Base-by-base conservation (phyloP, 1,140 invertebrate genomes). In the Phymastichus coffea region DNA sequence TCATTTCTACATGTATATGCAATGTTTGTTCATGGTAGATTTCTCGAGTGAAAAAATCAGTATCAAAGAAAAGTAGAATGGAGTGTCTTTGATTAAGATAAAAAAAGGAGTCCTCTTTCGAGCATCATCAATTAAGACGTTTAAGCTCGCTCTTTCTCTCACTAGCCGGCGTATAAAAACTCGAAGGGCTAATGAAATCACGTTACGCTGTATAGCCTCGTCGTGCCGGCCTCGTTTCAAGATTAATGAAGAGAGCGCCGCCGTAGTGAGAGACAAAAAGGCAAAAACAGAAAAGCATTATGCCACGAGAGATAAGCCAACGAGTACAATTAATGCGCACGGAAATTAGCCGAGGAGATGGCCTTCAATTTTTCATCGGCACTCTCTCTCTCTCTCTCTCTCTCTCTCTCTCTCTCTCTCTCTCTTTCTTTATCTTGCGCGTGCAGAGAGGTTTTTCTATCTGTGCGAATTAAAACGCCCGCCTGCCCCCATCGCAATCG, bases 381-480 rank as follows among this genome's bases (percentile, higher is more conserved):
- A 68, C 54, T 49, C 40, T 57, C 58, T n/a, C n/a, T n/a, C n/a
- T n/a, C n/a, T n/a, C n/a, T n/a, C n/a, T n/a, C n/a, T n/a, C n/a
- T n/a, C n/a, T n/a, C n/a, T n/a, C 33, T n/a, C 33, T 47, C 28
- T 30, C 23, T 10, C 51, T 10, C 23, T 14, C 12, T 37, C 33
- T n/a, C 22, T 19, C 7, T 26, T 6, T 17, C 3, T n/a, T n/a
- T n/a, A n/a, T n/a, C 2, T n/a, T 30, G 2, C 6, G 3, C 52
- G 2, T 12, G 41, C 17, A 22, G 20, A 37, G 30, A 43, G 33
- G 14, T 37, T 3, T 4, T n/a, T 37, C 35, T 48, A 63, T n/a
- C n/a, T n/a, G 62, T 52, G 64, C 65, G 73, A 78, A 78, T 77
- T 77, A 78, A 77, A 78, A 77, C 66, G 71, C 62, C 70, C 63